Base-by-base conservation (phyloP, 2,113 vertebrate genomes). In the Platichthys flesus region DNA sequence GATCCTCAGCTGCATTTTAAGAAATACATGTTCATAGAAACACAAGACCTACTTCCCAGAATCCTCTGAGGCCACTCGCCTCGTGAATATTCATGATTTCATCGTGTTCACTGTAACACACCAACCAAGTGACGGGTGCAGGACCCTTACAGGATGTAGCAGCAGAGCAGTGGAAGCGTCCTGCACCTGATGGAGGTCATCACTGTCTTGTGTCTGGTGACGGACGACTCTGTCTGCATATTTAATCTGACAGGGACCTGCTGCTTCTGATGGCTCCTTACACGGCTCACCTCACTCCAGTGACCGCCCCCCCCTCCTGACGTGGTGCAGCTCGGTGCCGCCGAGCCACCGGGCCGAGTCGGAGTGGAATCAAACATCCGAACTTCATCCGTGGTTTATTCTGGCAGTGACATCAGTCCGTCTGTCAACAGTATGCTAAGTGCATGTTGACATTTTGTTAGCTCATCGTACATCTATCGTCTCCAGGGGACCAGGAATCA, bases 401-500 rank as follows among this genome's bases (percentile, higher is more conserved):
- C 40, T 67, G 37, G 20, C n/a, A 8, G 7, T 54, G 60, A 63
- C 42, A 61, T 55, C 21, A 16, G 58, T 63, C 23, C 49, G 47
- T 66, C n/a, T 68, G 18, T 24, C 18, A 20, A 0, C 6, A 40
- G 37, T 9, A 52, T 49, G 40, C 40, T 16, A 42, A 67, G 37
- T 24, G 45, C 35, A 51, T 15, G 52, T 60, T 51, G 35, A 45
- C 31, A 55, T 68, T 70, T 57, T 16, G 21, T 82, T 45, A 87
- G 85, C 9, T 9, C 9, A 9, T 40, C 84, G 56, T 82, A 74
- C 69, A 24, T 78, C 23, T 64, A 64, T 63, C 66, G 58, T 72
- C 45, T 40, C 14, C 66, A 76, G 23, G 23, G 23, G n/a, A n/a
- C n/a, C n/a, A n/a, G n/a, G 23, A 23, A 23, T 23, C 23, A 23